Conservation (phyloP, 2,113 vertebrate species). For the Anthoscopus minutus region DNA sequence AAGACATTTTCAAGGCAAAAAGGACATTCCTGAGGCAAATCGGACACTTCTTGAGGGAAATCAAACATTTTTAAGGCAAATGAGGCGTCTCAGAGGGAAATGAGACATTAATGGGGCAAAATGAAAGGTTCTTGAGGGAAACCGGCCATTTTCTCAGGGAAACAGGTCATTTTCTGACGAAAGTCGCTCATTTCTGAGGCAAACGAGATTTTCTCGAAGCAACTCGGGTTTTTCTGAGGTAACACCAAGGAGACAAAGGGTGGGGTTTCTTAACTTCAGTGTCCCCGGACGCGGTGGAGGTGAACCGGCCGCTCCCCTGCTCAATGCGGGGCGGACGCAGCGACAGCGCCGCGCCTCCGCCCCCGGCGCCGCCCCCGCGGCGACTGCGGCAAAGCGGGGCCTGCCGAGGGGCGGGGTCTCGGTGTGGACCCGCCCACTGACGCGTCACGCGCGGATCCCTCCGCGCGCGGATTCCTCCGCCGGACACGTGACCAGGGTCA, state of each 20-base stretch:
- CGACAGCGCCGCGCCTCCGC: fast-evolving
- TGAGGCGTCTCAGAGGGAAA: background rate
- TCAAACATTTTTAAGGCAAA: background rate
- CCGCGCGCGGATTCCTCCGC: background rate
- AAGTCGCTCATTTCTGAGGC: background rate
- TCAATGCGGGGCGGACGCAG: background rate
- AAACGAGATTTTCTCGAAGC: background rate
- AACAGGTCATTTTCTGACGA: background rate
- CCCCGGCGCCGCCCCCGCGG: background rate
- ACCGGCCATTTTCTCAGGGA: too few relatives aligned
- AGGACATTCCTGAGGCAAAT: background rate
- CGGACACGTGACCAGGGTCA: fast-evolving
- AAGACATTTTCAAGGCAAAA: background rate
- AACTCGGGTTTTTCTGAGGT: background rate
- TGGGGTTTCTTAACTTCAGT: fast-evolving
- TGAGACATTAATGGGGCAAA: background rate
- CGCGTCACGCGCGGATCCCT: fast-evolving
- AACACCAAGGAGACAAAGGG: background rate
- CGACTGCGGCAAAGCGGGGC: background rate
- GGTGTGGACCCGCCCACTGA: fast-evolving
- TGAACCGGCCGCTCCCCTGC: fast-evolving
- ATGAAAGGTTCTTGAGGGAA: background rate
- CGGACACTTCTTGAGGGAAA: background rate
- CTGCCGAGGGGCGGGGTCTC: fast-evolving
- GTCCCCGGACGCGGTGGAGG: background rate